Percentiles rank a stretch among this genome's conserved stretches.
phyloP scores from a whole-genome alignment of 2,113 vertebrate genomes.

The Leptobrachium ailaonicum region DNA sequence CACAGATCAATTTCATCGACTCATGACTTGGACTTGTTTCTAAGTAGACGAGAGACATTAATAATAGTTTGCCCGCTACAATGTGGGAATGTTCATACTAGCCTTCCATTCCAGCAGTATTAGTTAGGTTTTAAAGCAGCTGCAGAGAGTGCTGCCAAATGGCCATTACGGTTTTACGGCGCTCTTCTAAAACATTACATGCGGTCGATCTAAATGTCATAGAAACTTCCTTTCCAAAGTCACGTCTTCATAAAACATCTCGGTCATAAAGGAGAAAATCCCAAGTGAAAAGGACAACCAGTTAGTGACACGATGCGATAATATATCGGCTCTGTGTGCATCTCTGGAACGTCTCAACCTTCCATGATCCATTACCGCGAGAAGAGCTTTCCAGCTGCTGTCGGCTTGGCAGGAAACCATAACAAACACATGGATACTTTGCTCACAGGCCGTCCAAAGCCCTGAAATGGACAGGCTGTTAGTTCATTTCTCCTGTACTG shows the following conservation, averaged over 20 bases:
- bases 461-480: too few species aligned
- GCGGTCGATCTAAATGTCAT: slow-evolving; percentile 25
- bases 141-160: background rate
- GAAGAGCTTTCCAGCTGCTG: background rate
- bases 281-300: slow-evolving; percentile 20
- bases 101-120: background rate
- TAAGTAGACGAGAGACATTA: background rate
- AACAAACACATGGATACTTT: background rate
- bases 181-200: slow-evolving; percentile 26
- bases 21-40: background rate
- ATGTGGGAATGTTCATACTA: background rate
- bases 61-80: background rate
- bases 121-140: background rate
- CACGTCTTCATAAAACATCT: slow-evolving; percentile 33
- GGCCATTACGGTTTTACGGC: slow-evolving; percentile 7
- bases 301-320: slow-evolving; percentile 3
- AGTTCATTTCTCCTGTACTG: too few species aligned
- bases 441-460: background rate
- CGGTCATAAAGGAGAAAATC: slow-evolving; percentile 23
- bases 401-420: background rate
- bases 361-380: slow-evolving; percentile 18
- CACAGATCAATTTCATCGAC: background rate
- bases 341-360: slow-evolving; percentile 16
- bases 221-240: slow-evolving; percentile 30
- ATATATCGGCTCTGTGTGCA: slow-evolving; percentile 29